A percentile compares a stretch with the other conserved stretches of the same genome.
phyloP scores from a whole-genome alignment of 2,113 vertebrate genomes.

The Carlito syrichta region DNA sequence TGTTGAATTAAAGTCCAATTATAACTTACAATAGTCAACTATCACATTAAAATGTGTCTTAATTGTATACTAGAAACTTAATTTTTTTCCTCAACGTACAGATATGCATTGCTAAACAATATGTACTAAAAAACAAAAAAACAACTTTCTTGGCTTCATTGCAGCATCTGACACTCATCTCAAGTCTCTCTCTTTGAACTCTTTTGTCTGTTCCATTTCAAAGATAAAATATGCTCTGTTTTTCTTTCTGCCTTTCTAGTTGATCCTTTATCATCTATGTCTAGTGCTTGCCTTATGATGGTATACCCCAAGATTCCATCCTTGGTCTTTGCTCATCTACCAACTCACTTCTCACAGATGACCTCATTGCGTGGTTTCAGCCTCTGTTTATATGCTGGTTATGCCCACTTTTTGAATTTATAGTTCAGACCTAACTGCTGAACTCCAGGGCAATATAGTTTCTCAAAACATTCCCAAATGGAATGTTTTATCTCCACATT shows the following conservation, averaged over 20 bases:
- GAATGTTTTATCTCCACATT: not conserved
- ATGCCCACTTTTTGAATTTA: not conserved
- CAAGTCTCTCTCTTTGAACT: not conserved
- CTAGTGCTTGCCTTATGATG: not conserved
- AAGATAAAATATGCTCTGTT: not conserved
- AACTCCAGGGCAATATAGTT: not conserved
- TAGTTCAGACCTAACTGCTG: not conserved
- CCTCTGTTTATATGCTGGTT: not conserved
- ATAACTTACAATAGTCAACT: slow-evolving; percentile 20
- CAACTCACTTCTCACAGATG: not conserved
- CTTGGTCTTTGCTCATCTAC: not conserved
- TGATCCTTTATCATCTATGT: not conserved
- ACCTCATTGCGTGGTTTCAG: not conserved
- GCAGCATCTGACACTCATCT: not conserved
- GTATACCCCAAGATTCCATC: not conserved
- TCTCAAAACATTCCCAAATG: not conserved
- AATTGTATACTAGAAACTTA: not conserved
- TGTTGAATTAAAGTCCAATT: not conserved
- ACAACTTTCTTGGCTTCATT: not conserved
- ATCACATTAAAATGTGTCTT: slow-evolving; percentile 20
- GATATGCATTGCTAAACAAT: not conserved
- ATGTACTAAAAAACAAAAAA: no score
- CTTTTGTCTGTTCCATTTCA: not conserved
- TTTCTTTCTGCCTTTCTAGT: not conserved
- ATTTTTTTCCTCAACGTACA: not conserved